Evolutionary conservation across 2,113 vertebrate genomes (phyloP), one percentile per base, ranked within the genome.

Genomic region (Solea senegalensis): DNA sequence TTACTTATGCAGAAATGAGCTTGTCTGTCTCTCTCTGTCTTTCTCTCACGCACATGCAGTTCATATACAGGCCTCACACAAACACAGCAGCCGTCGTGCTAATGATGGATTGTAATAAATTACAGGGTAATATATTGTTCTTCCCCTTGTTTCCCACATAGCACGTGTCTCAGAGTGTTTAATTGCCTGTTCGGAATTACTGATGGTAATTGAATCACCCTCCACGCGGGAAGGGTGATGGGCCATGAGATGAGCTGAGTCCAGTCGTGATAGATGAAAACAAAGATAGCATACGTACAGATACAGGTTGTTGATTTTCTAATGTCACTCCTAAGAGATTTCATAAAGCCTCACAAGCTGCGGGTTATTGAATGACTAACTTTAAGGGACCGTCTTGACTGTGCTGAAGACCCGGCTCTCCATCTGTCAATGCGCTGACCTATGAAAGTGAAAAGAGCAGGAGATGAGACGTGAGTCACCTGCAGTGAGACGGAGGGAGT

Each of bases 131-230:
- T 80, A 63, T 62, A 58, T 79, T 70, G 66, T 74, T 75, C 76
- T 78, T 75, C 65, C 68, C 63, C 72, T 61, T 56, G 56, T 84
- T 89, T 88, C 69, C 78, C 71, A 72, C 65, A n/a, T 72, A 74
- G 66, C 82, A 70, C 85, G 82, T 83, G 83, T 86, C 71, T 74
- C 69, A 81, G 71, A 73, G 60, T 1, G 55, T 54, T 71, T 91
- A 86, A 89, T 88, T 74, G 74, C 8, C 83, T 57, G 15, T 83
- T 81, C 74, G 89, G 79, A 72, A 81, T 87, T 85, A 83, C 76
- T 52, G 71, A 49, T 50, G 81, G 58, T 88, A 89, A 91, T 90
- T 91, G 74, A 90, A 78, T 90, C 83, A 89, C 66, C 67, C 77
- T 78, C 79, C 61, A 82, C 59, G 52, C 82, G 82, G 84, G 74